These are phyloP conservation scores for Polymixis lichenea DNA, from an alignment of 2,888 invertebrate genomes.

Conservation along the genomic window DNA sequence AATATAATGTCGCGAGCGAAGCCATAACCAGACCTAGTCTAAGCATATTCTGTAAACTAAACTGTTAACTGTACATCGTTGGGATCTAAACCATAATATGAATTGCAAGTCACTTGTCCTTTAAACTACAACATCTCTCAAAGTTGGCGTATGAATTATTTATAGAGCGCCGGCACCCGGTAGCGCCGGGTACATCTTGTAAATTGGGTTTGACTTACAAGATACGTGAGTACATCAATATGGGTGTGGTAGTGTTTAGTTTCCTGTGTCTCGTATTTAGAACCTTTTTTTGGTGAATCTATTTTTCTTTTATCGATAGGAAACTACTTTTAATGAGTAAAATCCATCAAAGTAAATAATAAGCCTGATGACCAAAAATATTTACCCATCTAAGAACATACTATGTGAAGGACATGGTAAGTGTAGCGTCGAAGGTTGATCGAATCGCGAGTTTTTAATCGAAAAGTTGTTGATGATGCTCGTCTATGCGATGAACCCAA, in stretches of 20 bases:
- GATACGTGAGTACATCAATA: conserved; percentile 48
- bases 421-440: not conserved
- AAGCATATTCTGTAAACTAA: conserved; percentile 13
- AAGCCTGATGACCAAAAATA: not conserved
- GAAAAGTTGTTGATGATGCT: not conserved
- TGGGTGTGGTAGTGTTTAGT: conserved; percentile 34
- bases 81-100: conserved; percentile 41
- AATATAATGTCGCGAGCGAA: not conserved
- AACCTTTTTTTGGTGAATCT: not conserved
- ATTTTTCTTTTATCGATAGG: not conserved
- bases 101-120: conserved; percentile 55
- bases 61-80: not conserved
- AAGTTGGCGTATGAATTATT: conserved; percentile 62
- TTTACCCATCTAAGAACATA: not conserved
- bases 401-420: not conserved
- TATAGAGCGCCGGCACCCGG: conserved; percentile 48
- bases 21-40: not conserved
- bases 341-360: not conserved
- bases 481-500: not conserved
- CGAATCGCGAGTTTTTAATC: not conserved
- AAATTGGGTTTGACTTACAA: conserved; percentile 58
- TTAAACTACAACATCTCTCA: conserved; percentile 56
- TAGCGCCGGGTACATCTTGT: conserved; percentile 37
- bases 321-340: not conserved
- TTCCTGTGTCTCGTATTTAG: conserved; percentile 3